Percentiles rank a stretch among this genome's conserved stretches.
These are phyloP conservation scores for Nomada ruficornis DNA, from an alignment of 2,888 invertebrate species.

Conservation along the genomic window DNA sequence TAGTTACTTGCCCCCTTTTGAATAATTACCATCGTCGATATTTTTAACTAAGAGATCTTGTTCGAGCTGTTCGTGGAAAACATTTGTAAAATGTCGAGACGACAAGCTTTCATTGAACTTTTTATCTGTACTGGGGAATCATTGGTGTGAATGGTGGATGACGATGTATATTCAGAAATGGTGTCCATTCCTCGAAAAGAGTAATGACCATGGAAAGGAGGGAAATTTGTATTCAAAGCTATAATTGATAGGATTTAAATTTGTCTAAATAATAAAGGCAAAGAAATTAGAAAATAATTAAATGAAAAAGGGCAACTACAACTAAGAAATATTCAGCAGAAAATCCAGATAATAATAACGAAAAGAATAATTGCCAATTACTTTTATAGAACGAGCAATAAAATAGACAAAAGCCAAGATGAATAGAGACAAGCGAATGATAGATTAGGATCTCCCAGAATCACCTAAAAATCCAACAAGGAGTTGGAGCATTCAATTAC, in stretches of 20 bases:
- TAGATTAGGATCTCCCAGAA: not conserved
- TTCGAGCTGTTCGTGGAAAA: constrained; percentile 33
- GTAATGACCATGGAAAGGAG: not conserved
- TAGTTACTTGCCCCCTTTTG: constrained; percentile 45
- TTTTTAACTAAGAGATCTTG: constrained; percentile 37
- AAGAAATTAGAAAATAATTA: too few relatives aligned
- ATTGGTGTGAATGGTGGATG: too few relatives aligned
- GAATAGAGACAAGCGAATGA: not conserved
- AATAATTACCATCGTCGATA: constrained; percentile 47
- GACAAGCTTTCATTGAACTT: constrained; percentile 37
- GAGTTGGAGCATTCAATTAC: constrained; percentile 6
- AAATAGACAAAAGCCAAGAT: not conserved
- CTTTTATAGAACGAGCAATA: not conserved
- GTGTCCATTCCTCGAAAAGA: not conserved
- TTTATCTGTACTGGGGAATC: constrained; percentile 13
- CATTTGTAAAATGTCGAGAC: constrained; percentile 57
- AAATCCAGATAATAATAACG: too few relatives aligned
- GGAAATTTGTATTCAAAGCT: not conserved
- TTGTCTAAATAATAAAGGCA: too few relatives aligned
- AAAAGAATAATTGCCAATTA: too few relatives aligned
- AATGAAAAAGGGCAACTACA: too few relatives aligned
- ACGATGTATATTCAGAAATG: not conserved
- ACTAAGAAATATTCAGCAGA: too few relatives aligned
- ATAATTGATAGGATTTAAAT: not conserved
- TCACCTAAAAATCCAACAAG: not conserved